These are phyloP conservation scores for Macrotis lagotis DNA, from an alignment of 2,113 vertebrate species.

Conservation along the genomic window DNA sequence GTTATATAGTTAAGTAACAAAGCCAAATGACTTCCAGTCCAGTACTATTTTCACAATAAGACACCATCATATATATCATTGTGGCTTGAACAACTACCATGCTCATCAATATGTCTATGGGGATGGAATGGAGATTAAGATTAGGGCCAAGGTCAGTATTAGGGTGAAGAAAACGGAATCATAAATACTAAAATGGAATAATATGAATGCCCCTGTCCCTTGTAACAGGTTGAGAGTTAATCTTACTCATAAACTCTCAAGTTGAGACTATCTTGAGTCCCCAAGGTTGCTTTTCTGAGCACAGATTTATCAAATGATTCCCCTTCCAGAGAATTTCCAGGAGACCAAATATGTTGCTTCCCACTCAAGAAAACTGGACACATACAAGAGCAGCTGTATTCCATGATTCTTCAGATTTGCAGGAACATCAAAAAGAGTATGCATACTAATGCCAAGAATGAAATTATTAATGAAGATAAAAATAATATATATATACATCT, in stretches of 20 bases:
- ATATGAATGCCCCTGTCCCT: slow-evolving; percentile 49
- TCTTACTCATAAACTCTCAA: not conserved
- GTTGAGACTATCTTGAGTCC: not conserved
- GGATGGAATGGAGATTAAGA: not conserved
- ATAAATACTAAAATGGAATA: slow-evolving; percentile 63
- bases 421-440: slow-evolving; percentile 49
- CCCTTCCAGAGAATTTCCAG: not conserved
- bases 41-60: slow-evolving; percentile 25
- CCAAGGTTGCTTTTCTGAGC: not conserved
- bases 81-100: slow-evolving; percentile 41
- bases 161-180: not conserved
- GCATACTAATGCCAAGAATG: not conserved
- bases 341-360: slow-evolving; percentile 41
- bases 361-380: slow-evolving; percentile 47
- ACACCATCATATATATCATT: slow-evolving; percentile 52
- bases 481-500: not conserved
- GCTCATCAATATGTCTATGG: not conserved
- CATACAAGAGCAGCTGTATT: slow-evolving; percentile 47
- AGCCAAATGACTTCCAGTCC: slow-evolving; percentile 41
- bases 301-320: not conserved
- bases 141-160: not conserved
- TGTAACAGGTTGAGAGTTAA: not conserved
- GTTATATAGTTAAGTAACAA: not conserved
- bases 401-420: slow-evolving; percentile 53
- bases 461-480: slow-evolving; percentile 44